Evolutionary conservation across 2,113 vertebrate species (phyloP), one percentile per base, ranked within the genome.

Genomic region (Pseudorhombus dupliciocellatus): DNA sequence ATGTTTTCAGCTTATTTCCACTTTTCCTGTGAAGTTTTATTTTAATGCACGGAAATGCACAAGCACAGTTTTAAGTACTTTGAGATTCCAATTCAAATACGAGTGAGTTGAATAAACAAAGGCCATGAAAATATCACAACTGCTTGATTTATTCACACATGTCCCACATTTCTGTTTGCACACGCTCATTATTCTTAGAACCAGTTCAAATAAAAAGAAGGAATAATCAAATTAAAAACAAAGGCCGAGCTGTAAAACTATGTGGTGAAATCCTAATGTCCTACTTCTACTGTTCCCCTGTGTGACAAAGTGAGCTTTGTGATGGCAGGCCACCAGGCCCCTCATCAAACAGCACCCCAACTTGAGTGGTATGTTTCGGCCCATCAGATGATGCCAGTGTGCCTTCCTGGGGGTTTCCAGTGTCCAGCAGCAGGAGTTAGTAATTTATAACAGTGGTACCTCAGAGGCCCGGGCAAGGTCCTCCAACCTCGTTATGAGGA

Each of bases 251-350:
- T 30, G 60, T 64, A 74, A 78, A 73, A 82, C 21, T 40, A 66
- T 70, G 20, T 81, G 66, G 82, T 68, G 80, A 66, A 51, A 77
- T 34, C 81, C 70, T 59, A 69, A 89, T 77, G 91, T 80, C 87
- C 89, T 90, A 93, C 88, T 93, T 94, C 64, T 46, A 68, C 70
- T 56, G 48, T 40, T 68, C 77, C 55, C 77, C 58, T 65, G 30
- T 53, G 75, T 62, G 59, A 72, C 74, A 68, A 82, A 85, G 89
- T 79, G 81, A 84, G 84, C 84, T 66, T 85, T 86, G 81, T 76
- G 80, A 91, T 93, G 92, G 92, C 92, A 93, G 91, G 93, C 88
- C 92, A 93, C 92, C 93, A 93, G 90, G 81, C 71, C 87, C 90
- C 84, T 92, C 90, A 91, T 92, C 84, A 91, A 89, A 84, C 84